Conservation (phyloP, 2,113 vertebrate species). For the Chaetura pelagica region DNA sequence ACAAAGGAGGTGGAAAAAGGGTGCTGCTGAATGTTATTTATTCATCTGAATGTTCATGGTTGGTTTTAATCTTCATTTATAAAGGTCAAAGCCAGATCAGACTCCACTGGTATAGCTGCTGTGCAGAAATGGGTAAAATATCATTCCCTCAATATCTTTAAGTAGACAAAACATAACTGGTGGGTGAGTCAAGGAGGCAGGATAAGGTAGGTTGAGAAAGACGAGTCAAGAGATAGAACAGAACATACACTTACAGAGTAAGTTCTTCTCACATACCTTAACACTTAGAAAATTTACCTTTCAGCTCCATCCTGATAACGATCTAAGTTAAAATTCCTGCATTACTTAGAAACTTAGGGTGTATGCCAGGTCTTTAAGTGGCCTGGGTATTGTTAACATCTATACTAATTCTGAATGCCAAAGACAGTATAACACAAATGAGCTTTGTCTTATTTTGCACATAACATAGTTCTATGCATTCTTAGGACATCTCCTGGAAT, state of each 20-base stretch:
- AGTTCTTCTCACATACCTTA: not conserved
- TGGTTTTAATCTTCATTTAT: not conserved
- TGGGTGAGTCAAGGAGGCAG: not conserved
- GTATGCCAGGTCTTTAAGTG: not conserved
- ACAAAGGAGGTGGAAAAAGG: constrained; percentile 11
- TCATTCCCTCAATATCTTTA: not conserved
- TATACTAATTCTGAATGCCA: not conserved
- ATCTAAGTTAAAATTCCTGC: not conserved
- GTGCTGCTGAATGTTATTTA: not conserved
- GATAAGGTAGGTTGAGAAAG: not conserved
- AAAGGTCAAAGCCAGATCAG: not conserved
- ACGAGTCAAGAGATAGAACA: not conserved
- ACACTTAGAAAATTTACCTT: not conserved
- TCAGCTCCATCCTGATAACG: not conserved
- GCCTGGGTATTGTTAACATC: not conserved
- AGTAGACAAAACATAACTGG: not conserved
- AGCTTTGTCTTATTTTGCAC: not conserved
- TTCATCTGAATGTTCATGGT: not conserved
- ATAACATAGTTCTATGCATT: not conserved
- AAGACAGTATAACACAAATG: not conserved
- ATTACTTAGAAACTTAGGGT: not conserved
- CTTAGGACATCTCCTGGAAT: not conserved
- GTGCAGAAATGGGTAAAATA: not conserved
- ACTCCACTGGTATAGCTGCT: not conserved
- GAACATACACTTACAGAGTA: not conserved